phyloP scores from a whole-genome alignment of 1,140 invertebrate genomes.

The Pogonomyrmex californicus region DNA sequence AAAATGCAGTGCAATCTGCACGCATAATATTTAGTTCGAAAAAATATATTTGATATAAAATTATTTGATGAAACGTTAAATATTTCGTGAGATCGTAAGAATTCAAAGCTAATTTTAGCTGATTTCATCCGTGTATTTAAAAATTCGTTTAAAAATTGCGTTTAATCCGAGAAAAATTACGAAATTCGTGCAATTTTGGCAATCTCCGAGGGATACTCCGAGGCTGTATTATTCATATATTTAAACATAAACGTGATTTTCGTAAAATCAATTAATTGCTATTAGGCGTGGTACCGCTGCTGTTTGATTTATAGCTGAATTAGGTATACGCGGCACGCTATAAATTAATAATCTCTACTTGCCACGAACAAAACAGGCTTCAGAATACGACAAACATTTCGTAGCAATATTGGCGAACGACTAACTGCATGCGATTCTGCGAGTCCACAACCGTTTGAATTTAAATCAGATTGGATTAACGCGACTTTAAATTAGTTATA shows the following conservation, averaged over 20 bases:
- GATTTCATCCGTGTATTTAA: too few relatives aligned
- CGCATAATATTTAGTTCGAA: too few relatives aligned
- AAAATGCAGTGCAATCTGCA: too few relatives aligned
- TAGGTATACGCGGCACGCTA: slow-evolving; percentile 45
- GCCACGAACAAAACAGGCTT: slow-evolving; percentile 50
- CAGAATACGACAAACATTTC: slow-evolving; percentile 24
- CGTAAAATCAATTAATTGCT: slow-evolving; percentile 55
- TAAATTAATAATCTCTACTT: slow-evolving; percentile 59
- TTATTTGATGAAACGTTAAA: too few relatives aligned
- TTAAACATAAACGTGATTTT: slow-evolving; percentile 42
- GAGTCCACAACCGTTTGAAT: slow-evolving; percentile 47
- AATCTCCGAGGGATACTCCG: not conserved
- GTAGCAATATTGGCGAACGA: slow-evolving; percentile 50
- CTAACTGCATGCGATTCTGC: slow-evolving; percentile 44
- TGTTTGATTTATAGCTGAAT: slow-evolving; percentile 48
- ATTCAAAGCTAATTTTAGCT: too few relatives aligned
- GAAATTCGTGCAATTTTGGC: not conserved
- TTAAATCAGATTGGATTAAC: slow-evolving; percentile 59
- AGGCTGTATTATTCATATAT: not conserved
- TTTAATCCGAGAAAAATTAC: not conserved
- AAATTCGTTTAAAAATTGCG: not conserved
- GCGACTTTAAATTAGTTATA: slow-evolving; percentile 63
- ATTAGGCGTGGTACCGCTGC: slow-evolving; percentile 40
- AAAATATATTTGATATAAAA: too few relatives aligned
- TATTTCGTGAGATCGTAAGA: too few relatives aligned